Evolutionary conservation across 2,797 vertebrate genomes (phyloP), one percentile per base, ranked within the genome.

Genomic region (Meda fulgida): DNA sequence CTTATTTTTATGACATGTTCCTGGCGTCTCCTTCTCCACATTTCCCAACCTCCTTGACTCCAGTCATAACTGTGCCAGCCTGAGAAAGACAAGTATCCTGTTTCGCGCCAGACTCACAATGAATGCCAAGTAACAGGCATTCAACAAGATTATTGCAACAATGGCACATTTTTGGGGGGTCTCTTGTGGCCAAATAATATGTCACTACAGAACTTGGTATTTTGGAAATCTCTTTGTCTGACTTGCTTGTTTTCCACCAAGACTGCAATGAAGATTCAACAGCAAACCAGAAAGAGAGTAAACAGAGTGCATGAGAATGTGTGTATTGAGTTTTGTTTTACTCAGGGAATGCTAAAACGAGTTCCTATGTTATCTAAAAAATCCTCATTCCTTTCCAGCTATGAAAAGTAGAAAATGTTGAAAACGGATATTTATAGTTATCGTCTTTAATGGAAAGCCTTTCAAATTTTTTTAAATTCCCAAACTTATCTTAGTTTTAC

Each of bases 1-100:
- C 86, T 91, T 92, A 89, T 92, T 92, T 94, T 91, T 90, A 92
- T 92, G 90, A 72, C 46, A 77, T 86, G 76, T 71, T 63, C 86
- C 67, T 83, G 48, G 77, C 81, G 76, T 76, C 86, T 80, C 60
- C 31, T 75, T 85, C 75, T 51, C 60, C 84, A 87, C 75, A 38
- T 84, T 11, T 40, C 29, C 78, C 65, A 86, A 80, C 89, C 92
- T 89, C 89, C 89, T 53, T 84, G 87, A 89, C 89, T 87, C 75
- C 80, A 80, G 88, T 72, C 79, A 58, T 84, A 87, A 86, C 73
- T 84, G 89, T 89, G 85, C 90, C 90, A 91, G 81, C 84, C 84
- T 23, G 29, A 90, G 83, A 91, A 89, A 86, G 83, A 73, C 83
- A 83, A 79, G 89, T 90, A 91, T 93, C 90, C 91, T 90, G 91